phyloP scores from a whole-genome alignment of 2,797 vertebrate genomes.

The Aeoliscus strigatus region DNA sequence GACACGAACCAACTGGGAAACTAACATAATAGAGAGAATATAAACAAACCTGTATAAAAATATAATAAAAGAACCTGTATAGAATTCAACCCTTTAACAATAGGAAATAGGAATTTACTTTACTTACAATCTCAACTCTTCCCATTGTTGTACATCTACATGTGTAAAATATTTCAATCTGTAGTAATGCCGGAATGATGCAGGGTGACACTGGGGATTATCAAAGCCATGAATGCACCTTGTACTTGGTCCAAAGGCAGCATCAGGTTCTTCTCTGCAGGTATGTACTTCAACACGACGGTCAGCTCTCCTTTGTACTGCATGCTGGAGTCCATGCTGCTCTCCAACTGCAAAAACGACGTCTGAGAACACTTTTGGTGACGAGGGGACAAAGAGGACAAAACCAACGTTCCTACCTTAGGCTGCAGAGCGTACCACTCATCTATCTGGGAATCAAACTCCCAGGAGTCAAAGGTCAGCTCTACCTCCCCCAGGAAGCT shows the following conservation, averaged over 20 bases:
- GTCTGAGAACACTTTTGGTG: conserved; percentile 5
- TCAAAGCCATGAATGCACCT: conserved; percentile 69
- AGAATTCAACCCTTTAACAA: no score
- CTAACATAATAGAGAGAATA: no score
- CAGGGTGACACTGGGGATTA: no score
- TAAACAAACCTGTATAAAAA: no score
- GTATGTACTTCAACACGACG: conserved; percentile 88
- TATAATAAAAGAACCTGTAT: no score
- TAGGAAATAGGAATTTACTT: no score
- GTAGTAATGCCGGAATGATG: no score
- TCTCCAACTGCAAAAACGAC: conserved; percentile 73
- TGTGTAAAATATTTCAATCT: no score
- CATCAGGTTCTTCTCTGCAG: conserved; percentile 83
- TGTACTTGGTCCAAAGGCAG: conserved; percentile 83
- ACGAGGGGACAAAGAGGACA: no score
- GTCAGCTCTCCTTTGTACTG: conserved; percentile 96
- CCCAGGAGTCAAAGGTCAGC: conserved; percentile 92
- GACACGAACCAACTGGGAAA: no score
- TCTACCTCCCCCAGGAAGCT: conserved; percentile 96
- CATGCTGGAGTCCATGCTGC: conserved; percentile 75
- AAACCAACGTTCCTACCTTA: conserved; percentile 73
- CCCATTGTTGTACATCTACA: background rate
- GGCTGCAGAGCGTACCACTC: conserved; percentile 90
- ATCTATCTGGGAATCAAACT: conserved; percentile 87
- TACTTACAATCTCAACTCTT: no score